Base-by-base conservation (phyloP, 1,140 invertebrate genomes). In the Meloidogyne exigua region DNA sequence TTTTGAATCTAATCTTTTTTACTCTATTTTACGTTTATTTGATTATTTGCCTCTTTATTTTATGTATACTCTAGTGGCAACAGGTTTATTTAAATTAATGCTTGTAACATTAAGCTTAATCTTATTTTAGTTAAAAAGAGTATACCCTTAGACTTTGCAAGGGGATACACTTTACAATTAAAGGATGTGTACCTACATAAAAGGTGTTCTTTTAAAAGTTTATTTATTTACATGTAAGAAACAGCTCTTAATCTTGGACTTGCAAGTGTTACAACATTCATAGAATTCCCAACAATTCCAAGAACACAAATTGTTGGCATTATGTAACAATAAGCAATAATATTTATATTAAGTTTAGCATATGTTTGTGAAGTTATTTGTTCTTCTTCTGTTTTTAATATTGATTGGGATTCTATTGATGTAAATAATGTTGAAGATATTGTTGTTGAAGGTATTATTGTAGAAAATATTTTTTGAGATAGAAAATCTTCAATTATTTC, bases 281-380 rank as follows among this genome's bases (percentile, higher is more conserved):
- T 84, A 28, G 69, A 57, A 71, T 87, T 87, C n/a, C 85, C 85
- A 49, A 85, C 73, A 42, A 85, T 87, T 1, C 85, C 85, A 64
- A 87, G 57, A 4, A 84, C 77, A 75, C 85, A 87, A 44, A 87
- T 83, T 36, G 75, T 70, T 12, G 85, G 85, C 64, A 87, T 78
- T 32, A 87, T 82, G 71, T 87, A 88, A 75, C 84, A 88, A 66
- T 88, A 87, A 63, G 86, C 85, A 44, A 85, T 72, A 25, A 82
- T 26, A 15, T 57, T 76, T 62, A 82, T 79, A 26, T 42, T 77
- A 18, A 75, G 18, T 28, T 42, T 28, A 28, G 26, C 21, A 26
- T 15, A 9, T 75, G n/a, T n/a, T n/a, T n/a, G n/a, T 18, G 68
- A 25, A 42, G 28, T 42, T 42, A 28, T n/a, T n/a, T n/a, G n/a